Evolutionary conservation across 2,888 invertebrate species (phyloP).

Genomic region (Dioctria rufipes): DNA sequence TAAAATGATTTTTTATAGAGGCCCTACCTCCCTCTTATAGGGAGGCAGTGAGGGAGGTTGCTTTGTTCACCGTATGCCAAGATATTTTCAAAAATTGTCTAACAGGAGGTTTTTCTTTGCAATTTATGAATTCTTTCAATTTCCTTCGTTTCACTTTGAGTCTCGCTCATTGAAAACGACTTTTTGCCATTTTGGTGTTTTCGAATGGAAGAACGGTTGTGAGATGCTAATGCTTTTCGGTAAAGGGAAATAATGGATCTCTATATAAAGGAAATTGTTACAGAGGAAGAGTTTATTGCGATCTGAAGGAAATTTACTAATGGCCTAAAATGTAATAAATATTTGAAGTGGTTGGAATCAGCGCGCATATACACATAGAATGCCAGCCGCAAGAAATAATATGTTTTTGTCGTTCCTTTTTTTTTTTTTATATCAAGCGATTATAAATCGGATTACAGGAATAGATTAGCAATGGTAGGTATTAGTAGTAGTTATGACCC

Average conservation of each 20-base stretch:
- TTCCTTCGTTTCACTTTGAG: slow-evolving; percentile 41
- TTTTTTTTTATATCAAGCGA: too few species aligned
- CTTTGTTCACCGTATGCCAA: not conserved
- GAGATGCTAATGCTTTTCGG: slow-evolving; percentile 2
- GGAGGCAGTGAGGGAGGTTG: not conserved
- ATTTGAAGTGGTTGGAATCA: too few species aligned
- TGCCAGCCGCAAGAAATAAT: too few species aligned
- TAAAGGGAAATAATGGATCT: not conserved
- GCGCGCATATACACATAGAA: too few species aligned
- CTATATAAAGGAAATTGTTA: too few species aligned
- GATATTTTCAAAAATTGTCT: slow-evolving; percentile 42
- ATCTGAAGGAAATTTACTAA: too few species aligned
- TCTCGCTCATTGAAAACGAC: not conserved
- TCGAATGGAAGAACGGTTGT: not conserved
- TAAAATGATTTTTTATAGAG: slow-evolving; percentile 59
- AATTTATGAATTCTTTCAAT: slow-evolving; percentile 51
- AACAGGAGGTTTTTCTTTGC: slow-evolving; percentile 25
- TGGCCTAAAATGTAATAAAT: too few species aligned
- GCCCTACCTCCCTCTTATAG: not conserved
- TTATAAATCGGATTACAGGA: too few species aligned
- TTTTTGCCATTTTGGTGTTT: slow-evolving; percentile 28
- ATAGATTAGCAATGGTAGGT: too few species aligned
- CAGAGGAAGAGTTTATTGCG: too few species aligned
- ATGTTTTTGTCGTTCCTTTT: too few species aligned
- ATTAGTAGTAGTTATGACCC: too few species aligned